A percentile compares a stretch with the other conserved stretches of the same genome.
phyloP scores from a whole-genome alignment of 1,140 invertebrate genomes.

The Megalonaias nervosa region DNA sequence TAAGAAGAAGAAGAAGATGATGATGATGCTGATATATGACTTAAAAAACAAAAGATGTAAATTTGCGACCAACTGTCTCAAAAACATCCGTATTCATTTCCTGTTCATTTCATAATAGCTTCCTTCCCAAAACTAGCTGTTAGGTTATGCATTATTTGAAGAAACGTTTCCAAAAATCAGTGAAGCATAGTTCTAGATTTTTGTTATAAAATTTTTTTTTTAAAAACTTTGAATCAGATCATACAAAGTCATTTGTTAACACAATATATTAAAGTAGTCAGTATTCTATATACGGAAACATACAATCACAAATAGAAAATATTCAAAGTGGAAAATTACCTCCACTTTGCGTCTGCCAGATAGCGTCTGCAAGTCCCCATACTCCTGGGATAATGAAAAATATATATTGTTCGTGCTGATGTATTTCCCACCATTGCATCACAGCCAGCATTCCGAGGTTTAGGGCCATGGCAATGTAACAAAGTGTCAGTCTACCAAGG shows the following conservation, averaged over 20 bases:
- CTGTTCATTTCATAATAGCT: not conserved
- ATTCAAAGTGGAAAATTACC: constrained; percentile 75
- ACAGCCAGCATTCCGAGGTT: constrained; percentile 40
- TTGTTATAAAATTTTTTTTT: not conserved
- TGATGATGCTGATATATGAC: not conserved
- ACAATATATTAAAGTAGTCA: not conserved
- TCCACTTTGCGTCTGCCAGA: constrained; percentile 97
- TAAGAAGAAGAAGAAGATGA: not conserved
- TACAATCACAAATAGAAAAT: not conserved
- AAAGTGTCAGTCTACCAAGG: constrained; percentile 88
- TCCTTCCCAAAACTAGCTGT: no score
- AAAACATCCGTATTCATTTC: not conserved
- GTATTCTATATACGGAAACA: not conserved
- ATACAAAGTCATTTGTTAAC: constrained; percentile 6
- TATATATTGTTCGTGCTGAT: constrained; percentile 80
- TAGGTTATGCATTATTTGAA: no score
- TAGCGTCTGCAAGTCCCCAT: constrained; percentile 94
- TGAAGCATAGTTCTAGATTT: no score
- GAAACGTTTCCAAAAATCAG: no score
- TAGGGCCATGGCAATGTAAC: constrained; percentile 76
- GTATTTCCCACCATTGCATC: constrained; percentile 82
- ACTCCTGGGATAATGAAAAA: constrained; percentile 94
- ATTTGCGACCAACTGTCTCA: not conserved
- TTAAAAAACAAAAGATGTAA: not conserved
- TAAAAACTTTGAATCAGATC: not conserved